Evolutionary conservation across 2,888 invertebrate species (phyloP), one percentile per base, ranked within the genome.

Genomic region (Hemaris fuciformis): DNA sequence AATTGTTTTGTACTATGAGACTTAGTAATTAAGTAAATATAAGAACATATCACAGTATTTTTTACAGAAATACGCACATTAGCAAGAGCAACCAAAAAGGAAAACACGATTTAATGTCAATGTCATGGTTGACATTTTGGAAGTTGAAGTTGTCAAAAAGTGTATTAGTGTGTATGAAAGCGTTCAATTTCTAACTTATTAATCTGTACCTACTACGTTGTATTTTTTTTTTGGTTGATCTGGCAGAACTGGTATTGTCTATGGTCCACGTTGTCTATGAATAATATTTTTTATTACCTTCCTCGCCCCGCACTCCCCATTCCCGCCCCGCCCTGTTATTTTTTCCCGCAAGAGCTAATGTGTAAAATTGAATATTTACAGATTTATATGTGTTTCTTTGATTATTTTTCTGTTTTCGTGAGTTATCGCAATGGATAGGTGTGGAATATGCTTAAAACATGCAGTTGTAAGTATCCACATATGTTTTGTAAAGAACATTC

Each of bases 371-470:
- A 80, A 78, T 81, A 84, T 83, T 84, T 80, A 77, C 74, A 69
- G 75, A 76, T 76, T 79, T 87, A 79, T 76, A 80, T 79, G 84
- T 81, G 77, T 76, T 80, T 79, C 80, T 80, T 76, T 70, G 66
- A 69, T 70, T 66, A 70, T 73, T 76, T 74, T 77, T 74, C 74
- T 68, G 66, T 71, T 64, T 63, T 65, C 69, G 64, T 68, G 67
- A 71, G 72, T 68, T 69, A 74, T 72, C 74, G 82, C 71, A 69
- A 92, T 91, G 91, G 90, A 93, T 84, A 89, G 87, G 77, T 93
- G 93, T 87, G 91, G 88, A 70, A 88, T 91, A 69, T 93, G 93
- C 75, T 74, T 82, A 65, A 91, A 91, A 80, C 87, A 87, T 65
- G 90, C 88, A 59, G 86, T 81, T 75, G 93, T 93, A 75, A 89